Conservation (phyloP, 2,888 invertebrate species). For the Sepioteuthis lessoniana region DNA sequence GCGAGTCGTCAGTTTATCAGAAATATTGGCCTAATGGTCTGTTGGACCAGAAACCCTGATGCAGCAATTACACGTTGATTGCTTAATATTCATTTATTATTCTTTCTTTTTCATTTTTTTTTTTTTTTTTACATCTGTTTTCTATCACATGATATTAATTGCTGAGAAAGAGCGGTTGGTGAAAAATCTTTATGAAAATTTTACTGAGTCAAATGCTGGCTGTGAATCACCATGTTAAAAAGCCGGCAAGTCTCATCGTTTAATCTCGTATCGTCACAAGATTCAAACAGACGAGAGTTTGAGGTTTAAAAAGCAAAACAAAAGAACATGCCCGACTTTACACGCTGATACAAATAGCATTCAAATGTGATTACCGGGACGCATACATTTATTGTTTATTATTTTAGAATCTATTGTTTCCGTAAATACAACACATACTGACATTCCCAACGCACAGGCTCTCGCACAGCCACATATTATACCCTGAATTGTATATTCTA, state of each 20-base stretch:
- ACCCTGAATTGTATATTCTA: no score
- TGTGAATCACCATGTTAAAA: neutral
- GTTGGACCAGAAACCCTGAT: slow-evolving; percentile 39
- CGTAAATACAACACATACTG: neutral
- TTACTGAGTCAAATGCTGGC: neutral
- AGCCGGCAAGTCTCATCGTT: neutral
- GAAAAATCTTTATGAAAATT: neutral
- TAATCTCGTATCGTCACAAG: neutral
- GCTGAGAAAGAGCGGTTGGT: neutral
- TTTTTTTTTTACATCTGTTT: neutral
- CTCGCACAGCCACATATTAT: neutral
- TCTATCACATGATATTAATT: neutral
- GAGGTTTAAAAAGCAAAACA: neutral
- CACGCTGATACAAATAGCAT: neutral
- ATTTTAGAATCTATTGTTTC: no score
- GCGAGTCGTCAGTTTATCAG: neutral
- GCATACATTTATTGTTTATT: neutral
- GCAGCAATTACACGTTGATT: slow-evolving; percentile 1
- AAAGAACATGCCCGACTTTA: neutral
- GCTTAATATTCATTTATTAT: neutral
- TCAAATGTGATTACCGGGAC: neutral
- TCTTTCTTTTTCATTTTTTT: no score
- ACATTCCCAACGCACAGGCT: neutral
- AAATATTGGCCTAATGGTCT: neutral
- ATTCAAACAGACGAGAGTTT: neutral